Evolutionary conservation across 2,888 invertebrate genomes (phyloP).

Genomic region (Linnaemya tessellans): DNA sequence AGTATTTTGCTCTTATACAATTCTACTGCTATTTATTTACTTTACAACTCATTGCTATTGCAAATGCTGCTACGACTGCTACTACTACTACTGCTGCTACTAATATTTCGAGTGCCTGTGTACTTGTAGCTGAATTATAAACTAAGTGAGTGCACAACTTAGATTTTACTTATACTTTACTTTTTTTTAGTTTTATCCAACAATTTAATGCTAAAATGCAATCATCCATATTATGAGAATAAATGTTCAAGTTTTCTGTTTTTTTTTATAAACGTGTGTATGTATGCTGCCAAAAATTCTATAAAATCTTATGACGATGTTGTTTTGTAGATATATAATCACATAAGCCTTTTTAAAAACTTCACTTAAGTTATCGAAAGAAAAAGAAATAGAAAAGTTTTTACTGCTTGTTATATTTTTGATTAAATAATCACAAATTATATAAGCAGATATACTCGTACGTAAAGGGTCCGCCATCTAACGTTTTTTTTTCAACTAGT

Average conservation of each 20-base stretch:
- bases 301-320: slow-evolving; percentile 19
- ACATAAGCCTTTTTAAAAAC: slow-evolving; percentile 38
- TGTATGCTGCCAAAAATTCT: slow-evolving; percentile 46
- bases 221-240: slow-evolving; percentile 65
- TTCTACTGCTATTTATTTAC: slow-evolving; percentile 62
- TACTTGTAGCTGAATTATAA: slow-evolving; percentile 32
- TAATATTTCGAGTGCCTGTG: not conserved
- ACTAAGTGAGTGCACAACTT: slow-evolving; percentile 44
- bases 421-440: slow-evolving; percentile 48
- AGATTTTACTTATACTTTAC: slow-evolving; percentile 32
- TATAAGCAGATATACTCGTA: slow-evolving; percentile 8
- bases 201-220: slow-evolving; percentile 68
- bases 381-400: slow-evolving; percentile 24
- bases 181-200: slow-evolving; percentile 11
- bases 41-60: slow-evolving; percentile 20
- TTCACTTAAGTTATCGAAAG: slow-evolving; percentile 5
- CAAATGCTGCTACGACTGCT: slow-evolving; percentile 10
- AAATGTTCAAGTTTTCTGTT: slow-evolving; percentile 47
- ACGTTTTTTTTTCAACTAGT: too few relatives aligned
- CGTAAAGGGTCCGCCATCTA: too few relatives aligned
- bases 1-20: slow-evolving; percentile 29
- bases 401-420: slow-evolving; percentile 21
- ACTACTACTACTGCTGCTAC: not conserved
- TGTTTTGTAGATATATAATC: slow-evolving; percentile 9
- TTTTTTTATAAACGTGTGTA: not conserved